Conservation (phyloP, 2,113 vertebrate genomes). For the Uria aalge region DNA sequence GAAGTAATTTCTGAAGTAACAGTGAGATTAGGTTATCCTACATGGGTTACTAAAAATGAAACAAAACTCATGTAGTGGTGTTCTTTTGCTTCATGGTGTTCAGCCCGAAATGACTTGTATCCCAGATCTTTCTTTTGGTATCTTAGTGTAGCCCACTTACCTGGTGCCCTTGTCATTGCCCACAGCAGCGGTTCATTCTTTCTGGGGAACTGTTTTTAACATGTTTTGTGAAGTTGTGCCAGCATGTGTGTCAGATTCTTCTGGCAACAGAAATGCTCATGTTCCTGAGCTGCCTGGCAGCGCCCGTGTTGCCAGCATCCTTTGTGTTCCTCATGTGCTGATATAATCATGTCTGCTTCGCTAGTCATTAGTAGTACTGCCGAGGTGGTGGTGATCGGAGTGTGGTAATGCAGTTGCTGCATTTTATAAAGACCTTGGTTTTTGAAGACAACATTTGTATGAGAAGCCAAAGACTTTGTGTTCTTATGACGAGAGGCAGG, state of each 20-base stretch:
- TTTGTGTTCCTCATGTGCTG: neutral
- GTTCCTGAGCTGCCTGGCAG: neutral
- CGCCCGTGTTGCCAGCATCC: no score
- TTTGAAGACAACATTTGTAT: neutral
- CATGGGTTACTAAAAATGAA: neutral
- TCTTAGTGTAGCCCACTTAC: neutral
- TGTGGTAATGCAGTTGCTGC: neutral
- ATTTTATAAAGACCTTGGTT: neutral
- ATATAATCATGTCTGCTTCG: neutral
- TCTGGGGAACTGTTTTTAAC: neutral
- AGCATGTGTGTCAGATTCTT: neutral
- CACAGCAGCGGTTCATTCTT: neutral
- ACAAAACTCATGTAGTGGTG: neutral
- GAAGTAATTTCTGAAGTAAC: neutral
- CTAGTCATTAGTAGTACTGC: neutral
- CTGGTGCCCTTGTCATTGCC: neutral
- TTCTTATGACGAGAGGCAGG: neutral
- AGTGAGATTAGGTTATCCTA: neutral
- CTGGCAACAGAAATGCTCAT: neutral
- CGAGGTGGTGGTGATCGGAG: fast-evolving
- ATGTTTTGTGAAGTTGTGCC: neutral
- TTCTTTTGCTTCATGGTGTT: neutral
- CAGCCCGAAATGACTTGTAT: neutral
- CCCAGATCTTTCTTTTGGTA: neutral
- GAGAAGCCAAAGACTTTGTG: neutral